Evolutionary conservation across 2,113 vertebrate genomes (phyloP), one percentile per base, ranked within the genome.

Genomic region (Nanger granti): DNA sequence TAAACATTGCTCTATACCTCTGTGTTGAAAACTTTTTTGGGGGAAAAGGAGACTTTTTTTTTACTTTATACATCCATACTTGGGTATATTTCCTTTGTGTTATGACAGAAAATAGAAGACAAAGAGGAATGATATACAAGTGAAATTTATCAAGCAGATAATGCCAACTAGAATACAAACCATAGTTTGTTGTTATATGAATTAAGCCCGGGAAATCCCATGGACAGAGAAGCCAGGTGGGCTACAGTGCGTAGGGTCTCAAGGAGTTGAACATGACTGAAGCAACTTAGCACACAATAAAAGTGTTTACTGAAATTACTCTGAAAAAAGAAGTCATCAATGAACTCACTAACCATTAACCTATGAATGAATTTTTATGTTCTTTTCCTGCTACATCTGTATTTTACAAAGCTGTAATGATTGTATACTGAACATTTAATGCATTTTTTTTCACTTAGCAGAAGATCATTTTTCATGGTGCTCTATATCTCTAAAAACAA

Each of bases 1-100:
- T 91, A 98, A 98, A 89, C 96, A 96, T 76, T 95, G 80, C 95
- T 97, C 95, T 94, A 41, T 86, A 93, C 93, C 62, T 97, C 92
- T 88, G 31, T 93, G 80, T 93, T 97, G 91, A 90, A 97, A 97
- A 98, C 69, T 96, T 97, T 96, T 97, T 89, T 14, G 17, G 41
- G 55, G 18, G 4, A 59, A 47, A 47, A 55, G 90, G 55, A 91
- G 54, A 91, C 47, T 88, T 55, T 49, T 20, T 54, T 83, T 8
- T 57, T n/a, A 84, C 34, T 76, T 60, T 55, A 69, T n/a, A 44
- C 91, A 85, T 85, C 8, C 31, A 82, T 37, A 64, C 15, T 54
- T 76, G 34, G 8, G 5, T 49, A 73, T 79, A 41, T 93, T 95
- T 93, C 41, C 37, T 88, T 96, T 97, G 82, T 64, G 9, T 93